These are phyloP conservation scores for Phrynocephalus guinanensis DNA, from an alignment of 2,797 vertebrate genomes.

Conservation along the genomic window DNA sequence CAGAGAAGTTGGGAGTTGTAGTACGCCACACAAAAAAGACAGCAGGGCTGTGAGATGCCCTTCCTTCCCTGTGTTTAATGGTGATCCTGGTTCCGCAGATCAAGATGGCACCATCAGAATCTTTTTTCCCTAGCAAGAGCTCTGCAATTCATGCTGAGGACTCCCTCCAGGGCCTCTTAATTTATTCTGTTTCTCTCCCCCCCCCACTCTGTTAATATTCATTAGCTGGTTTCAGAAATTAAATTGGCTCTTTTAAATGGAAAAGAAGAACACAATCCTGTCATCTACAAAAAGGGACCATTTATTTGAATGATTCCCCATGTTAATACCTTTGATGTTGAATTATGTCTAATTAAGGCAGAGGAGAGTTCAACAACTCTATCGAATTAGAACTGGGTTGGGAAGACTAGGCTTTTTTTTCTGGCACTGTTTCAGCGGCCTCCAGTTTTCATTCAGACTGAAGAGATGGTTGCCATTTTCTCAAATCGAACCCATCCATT, in stretches of 20 bases:
- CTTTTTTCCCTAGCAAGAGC: too few species aligned
- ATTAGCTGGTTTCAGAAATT: not conserved
- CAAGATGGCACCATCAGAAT: too few species aligned
- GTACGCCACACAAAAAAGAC: not conserved
- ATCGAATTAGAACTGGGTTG: not conserved
- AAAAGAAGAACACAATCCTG: not conserved
- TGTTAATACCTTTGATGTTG: not conserved
- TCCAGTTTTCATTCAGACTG: not conserved
- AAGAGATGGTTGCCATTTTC: not conserved
- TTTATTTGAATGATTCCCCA: not conserved
- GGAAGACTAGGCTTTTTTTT: not conserved
- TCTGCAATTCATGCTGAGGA: not conserved
- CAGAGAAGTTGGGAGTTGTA: not conserved
- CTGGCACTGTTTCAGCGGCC: too few species aligned
- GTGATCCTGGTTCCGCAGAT: not conserved
- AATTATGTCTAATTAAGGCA: conserved; percentile 1
- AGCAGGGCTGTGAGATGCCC: not conserved
- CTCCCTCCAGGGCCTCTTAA: too few species aligned
- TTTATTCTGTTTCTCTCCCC: not conserved
- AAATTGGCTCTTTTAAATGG: not conserved
- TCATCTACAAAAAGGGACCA: conserved; percentile 5
- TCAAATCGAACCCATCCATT: not conserved
- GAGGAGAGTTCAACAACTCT: not conserved
- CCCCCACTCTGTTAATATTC: not conserved
- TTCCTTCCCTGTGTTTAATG: not conserved